phyloP scores from a whole-genome alignment of 1,140 invertebrate genomes.

The Scaptomyza pallida region DNA sequence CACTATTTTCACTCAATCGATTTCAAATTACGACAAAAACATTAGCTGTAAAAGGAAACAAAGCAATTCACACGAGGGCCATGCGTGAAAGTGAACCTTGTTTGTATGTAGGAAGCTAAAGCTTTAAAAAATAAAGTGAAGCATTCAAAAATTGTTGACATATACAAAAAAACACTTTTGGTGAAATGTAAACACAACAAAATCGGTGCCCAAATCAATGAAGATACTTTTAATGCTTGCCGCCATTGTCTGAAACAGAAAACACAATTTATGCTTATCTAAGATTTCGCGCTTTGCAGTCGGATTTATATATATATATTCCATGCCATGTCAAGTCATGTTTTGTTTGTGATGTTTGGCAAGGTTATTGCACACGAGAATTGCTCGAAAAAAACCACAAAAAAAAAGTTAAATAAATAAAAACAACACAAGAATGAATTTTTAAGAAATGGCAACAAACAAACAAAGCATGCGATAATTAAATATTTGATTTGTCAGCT shows the following conservation, averaged over 20 bases:
- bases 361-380: conserved; percentile 71
- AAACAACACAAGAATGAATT: conserved; percentile 56
- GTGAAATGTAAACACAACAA: conserved; percentile 61
- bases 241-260: conserved; percentile 21
- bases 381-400: conserved; percentile 25
- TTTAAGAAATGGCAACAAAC: conserved; percentile 37
- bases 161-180: conserved; percentile 62
- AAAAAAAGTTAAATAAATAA: conserved; percentile 18
- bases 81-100: conserved; percentile 71
- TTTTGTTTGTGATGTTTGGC: conserved; percentile 49
- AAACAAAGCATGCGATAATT: conserved; percentile 61
- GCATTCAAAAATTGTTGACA: conserved; percentile 28
- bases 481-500: conserved; percentile 65
- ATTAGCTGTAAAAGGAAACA: conserved; percentile 68
- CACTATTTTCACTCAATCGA: no score
- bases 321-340: conserved; percentile 56
- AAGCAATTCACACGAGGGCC: conserved; percentile 29
- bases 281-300: conserved; percentile 48
- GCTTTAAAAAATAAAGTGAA: no score
- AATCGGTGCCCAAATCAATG: conserved; percentile 43
- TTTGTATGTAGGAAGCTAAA: conserved; percentile 53
- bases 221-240: conserved; percentile 63
- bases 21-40: no score
- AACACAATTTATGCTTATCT: conserved; percentile 64
- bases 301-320: conserved; percentile 27